Evolutionary conservation across 2,113 vertebrate species (phyloP).

Genomic region (Hypanus sabinus): DNA sequence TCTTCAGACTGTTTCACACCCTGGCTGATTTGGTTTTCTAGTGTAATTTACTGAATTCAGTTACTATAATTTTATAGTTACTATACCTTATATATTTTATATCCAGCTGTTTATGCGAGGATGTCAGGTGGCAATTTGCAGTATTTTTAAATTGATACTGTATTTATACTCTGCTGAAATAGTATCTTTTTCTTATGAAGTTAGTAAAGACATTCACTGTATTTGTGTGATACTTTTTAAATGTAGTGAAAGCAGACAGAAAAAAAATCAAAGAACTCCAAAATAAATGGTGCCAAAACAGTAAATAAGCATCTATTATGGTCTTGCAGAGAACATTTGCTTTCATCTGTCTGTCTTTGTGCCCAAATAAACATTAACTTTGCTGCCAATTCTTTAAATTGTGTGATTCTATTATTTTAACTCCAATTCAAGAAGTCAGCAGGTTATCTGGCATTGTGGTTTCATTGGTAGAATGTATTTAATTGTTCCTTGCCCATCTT

Average conservation of each 20-base stretch:
- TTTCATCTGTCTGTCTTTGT: neutral
- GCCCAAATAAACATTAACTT: neutral
- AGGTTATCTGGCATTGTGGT: neutral
- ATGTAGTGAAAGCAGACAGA: neutral
- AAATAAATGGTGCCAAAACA: neutral
- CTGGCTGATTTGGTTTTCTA: neutral
- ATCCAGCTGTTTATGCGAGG: neutral
- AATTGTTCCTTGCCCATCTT: neutral
- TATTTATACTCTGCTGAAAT: neutral
- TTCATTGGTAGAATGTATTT: neutral
- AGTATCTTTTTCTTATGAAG: neutral
- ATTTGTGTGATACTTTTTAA: neutral
- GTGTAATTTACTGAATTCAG: neutral
- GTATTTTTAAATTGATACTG: neutral
- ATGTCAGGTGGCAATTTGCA: neutral
- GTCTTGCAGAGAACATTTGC: neutral
- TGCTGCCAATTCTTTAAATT: neutral
- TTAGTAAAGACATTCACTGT: neutral
- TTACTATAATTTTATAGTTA: no score
- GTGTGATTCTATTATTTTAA: neutral
- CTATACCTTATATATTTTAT: neutral
- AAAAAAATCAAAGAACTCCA: neutral
- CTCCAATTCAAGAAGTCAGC: neutral
- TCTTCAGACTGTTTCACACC: neutral
- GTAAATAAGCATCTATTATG: neutral